A percentile compares a stretch with the other conserved stretches of the same genome.
Conservation (phyloP, 2,113 vertebrate species). For the Hiodon tergisus region DNA sequence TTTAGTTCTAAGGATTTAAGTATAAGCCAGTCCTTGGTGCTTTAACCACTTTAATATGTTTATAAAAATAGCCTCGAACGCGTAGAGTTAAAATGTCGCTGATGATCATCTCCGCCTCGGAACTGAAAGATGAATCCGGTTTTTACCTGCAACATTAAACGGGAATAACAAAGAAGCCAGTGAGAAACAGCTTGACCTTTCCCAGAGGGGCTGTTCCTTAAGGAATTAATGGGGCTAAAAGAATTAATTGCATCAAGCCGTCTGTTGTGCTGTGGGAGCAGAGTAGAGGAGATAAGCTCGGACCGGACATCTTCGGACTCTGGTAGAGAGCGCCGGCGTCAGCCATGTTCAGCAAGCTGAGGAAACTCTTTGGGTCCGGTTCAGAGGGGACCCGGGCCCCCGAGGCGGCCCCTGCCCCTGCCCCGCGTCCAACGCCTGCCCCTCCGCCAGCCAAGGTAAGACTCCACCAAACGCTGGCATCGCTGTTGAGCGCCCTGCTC, state of each 20-base stretch:
- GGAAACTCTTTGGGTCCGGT: constrained; percentile 42
- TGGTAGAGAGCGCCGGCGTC: not conserved
- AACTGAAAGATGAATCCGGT: not conserved
- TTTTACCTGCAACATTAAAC: not conserved
- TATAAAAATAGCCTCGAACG: no score
- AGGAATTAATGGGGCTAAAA: constrained; percentile 64
- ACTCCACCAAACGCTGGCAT: not conserved
- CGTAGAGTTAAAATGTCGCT: no score
- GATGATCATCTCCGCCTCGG: no score
- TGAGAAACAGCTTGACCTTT: not conserved
- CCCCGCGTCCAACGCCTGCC: constrained; percentile 3
- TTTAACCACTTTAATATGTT: no score
- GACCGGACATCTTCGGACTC: not conserved
- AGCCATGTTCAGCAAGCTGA: constrained; percentile 72
- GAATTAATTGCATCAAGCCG: constrained; percentile 59
- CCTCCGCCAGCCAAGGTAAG: constrained; percentile 50
- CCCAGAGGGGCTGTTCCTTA: constrained; percentile 40
- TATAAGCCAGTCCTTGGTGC: no score
- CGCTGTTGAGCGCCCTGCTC: no score
- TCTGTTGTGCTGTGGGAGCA: constrained; percentile 17
- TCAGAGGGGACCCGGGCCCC: constrained; percentile 48
- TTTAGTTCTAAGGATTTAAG: no score
- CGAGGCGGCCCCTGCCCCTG: constrained; percentile 16
- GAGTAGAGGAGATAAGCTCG: constrained; percentile 8
- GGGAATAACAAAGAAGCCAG: not conserved